A percentile compares a stretch with the other conserved stretches of the same genome.
Evolutionary conservation across 2,113 vertebrate genomes (phyloP).

Genomic region (Tyrannus savana): DNA sequence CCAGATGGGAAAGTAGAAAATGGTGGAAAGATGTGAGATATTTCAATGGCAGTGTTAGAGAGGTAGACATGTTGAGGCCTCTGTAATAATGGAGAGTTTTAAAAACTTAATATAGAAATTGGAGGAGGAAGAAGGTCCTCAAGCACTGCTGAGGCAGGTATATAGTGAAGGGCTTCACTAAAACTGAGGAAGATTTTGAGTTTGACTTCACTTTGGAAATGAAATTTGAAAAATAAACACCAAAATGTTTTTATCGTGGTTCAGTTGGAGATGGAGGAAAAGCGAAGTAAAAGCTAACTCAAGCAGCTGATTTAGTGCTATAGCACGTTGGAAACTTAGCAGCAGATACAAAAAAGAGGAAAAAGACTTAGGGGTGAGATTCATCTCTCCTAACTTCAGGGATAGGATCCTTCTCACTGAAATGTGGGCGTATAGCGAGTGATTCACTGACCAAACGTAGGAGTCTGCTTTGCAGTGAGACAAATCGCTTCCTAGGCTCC

Average conservation of each 20-base stretch:
- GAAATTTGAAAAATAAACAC: not conserved
- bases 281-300: conserved; percentile 8
- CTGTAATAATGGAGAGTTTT: not conserved
- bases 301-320: not conserved
- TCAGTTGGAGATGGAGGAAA: not conserved
- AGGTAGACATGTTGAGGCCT: not conserved
- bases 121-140: not conserved
- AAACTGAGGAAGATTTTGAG: not conserved
- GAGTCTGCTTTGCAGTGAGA: conserved; percentile 69
- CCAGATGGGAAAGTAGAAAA: not conserved
- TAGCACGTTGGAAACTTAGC: not conserved
- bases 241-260: not conserved
- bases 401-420: conserved; percentile 55
- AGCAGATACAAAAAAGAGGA: conserved; percentile 46
- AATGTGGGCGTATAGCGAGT: conserved; percentile 56
- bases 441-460: conserved; percentile 70
- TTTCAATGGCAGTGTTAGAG: not conserved
- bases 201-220: not conserved
- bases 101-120: not conserved
- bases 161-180: not conserved
- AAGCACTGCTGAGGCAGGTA: not conserved
- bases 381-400: conserved; percentile 42
- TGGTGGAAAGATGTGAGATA: not conserved
- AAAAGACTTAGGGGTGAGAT: conserved; percentile 52
- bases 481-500: conserved; percentile 61